Evolutionary conservation across 2,888 invertebrate species (phyloP).

Genomic region (Scaptomyza polygonia): DNA sequence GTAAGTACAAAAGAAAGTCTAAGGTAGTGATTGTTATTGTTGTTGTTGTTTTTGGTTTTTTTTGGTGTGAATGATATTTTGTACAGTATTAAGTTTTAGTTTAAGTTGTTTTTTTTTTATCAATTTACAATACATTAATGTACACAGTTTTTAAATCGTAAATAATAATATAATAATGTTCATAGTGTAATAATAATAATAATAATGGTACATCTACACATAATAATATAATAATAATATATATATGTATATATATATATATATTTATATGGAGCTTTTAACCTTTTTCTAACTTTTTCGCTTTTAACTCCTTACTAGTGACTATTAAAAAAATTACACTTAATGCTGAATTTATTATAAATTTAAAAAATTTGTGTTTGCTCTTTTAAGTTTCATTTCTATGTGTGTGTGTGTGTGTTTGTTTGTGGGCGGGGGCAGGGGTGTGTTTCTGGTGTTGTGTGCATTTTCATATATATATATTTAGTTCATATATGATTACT

Average conservation of each 20-base stretch:
- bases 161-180: slow-evolving; percentile 32
- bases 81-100: slow-evolving; percentile 22
- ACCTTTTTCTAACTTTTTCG: slow-evolving; percentile 10
- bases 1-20: slow-evolving; percentile 54
- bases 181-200: slow-evolving; percentile 49
- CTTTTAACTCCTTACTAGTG: slow-evolving; percentile 35
- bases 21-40: slow-evolving; percentile 26
- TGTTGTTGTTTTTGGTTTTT: slow-evolving; percentile 43
- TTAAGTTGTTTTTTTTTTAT: slow-evolving; percentile 30
- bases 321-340: slow-evolving; percentile 68
- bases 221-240: slow-evolving; percentile 40
- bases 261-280: slow-evolving; percentile 25
- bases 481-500: slow-evolving; percentile 6
- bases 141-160: slow-evolving; percentile 64
- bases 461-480: slow-evolving; percentile 21
- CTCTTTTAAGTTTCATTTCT: slow-evolving; percentile 12
- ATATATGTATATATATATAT: slow-evolving; percentile 49
- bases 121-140: slow-evolving; percentile 72
- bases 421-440: slow-evolving; percentile 9
- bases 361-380: slow-evolving; percentile 26
- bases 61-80: slow-evolving; percentile 72
- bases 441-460: slow-evolving; percentile 9
- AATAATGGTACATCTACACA: slow-evolving; percentile 60
- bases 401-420: slow-evolving; percentile 15
- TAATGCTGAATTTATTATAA: slow-evolving; percentile 57